Conservation (phyloP, 64 coral and sea anemone genomes). For the Pocillopora damicornis region DNA sequence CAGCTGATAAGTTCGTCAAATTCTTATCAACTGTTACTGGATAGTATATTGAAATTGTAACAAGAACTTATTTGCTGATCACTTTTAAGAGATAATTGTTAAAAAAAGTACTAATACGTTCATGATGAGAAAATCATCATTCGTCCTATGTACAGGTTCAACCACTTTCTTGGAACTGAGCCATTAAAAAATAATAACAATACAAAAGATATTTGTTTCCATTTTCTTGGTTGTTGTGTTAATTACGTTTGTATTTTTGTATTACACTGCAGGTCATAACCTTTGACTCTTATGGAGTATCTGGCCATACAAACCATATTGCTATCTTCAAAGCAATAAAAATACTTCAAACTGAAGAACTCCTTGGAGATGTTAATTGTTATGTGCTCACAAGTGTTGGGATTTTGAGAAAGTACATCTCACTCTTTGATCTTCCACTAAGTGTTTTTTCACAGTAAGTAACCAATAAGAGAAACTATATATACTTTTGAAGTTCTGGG, state of each 20-base stretch:
- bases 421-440: conserved; percentile 43
- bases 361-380: conserved; percentile 47
- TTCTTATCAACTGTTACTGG: no score
- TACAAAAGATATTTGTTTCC: background rate
- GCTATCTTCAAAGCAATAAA: conserved; percentile 73
- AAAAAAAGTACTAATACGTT: no score
- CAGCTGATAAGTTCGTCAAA: no score
- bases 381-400: conserved; percentile 67
- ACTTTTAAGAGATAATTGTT: no score
- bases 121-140: no score
- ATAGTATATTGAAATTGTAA: no score
- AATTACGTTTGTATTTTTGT: background rate
- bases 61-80: no score
- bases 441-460: conserved; percentile 45
- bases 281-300: conserved; percentile 94
- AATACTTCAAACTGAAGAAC: conserved; percentile 42
- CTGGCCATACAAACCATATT: conserved; percentile 90
- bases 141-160: no score
- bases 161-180: no score
- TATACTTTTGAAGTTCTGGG: background rate
- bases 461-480: background rate
- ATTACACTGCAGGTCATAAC: conserved; percentile 67
- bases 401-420: conserved; percentile 81
- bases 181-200: no score
- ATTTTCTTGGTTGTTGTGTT: background rate